These are phyloP conservation scores for Mesorhabditis spiculigera DNA, from an alignment of 2,888 invertebrate genomes.

Conservation along the genomic window DNA sequence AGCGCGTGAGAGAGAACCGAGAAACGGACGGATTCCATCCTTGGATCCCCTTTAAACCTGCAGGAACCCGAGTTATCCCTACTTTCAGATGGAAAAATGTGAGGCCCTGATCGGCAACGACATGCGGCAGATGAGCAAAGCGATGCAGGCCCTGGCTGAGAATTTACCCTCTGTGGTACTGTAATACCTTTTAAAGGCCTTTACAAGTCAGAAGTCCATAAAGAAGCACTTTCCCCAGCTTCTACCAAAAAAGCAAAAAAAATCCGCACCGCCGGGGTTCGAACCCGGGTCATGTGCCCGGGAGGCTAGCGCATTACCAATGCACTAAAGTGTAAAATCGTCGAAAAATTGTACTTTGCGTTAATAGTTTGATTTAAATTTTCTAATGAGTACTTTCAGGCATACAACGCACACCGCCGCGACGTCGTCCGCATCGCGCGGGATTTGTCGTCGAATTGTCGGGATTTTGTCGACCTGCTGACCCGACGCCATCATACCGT, in stretches of 20 bases:
- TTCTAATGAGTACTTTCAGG: slow-evolving; percentile 18
- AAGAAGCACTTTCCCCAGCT: background rate
- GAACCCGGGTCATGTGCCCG: too few relatives aligned
- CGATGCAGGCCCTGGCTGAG: slow-evolving; percentile 28
- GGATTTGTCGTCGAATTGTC: slow-evolving; percentile 36
- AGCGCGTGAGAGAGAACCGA: too few relatives aligned
- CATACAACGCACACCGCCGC: slow-evolving; percentile 32
- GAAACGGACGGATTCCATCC: too few relatives aligned
- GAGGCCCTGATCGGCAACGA: slow-evolving; percentile 38
- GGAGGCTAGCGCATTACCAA: too few relatives aligned
- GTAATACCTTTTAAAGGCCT: background rate
- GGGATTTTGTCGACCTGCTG: slow-evolving; percentile 20
- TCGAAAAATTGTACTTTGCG: too few relatives aligned
- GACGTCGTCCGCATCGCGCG: slow-evolving; percentile 39
- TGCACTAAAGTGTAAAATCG: too few relatives aligned
- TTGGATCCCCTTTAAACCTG: too few relatives aligned
- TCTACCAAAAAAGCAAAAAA: background rate
- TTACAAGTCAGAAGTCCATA: background rate
- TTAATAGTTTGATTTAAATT: too few relatives aligned
- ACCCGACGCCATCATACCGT: background rate
- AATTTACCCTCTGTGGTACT: slow-evolving; percentile 12
- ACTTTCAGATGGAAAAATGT: slow-evolving; percentile 25
- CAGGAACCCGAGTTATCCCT: background rate
- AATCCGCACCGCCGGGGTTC: background rate
- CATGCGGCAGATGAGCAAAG: slow-evolving; percentile 39